Base-by-base conservation (phyloP, 2,888 invertebrate species). In the Protula sp. region DNA sequence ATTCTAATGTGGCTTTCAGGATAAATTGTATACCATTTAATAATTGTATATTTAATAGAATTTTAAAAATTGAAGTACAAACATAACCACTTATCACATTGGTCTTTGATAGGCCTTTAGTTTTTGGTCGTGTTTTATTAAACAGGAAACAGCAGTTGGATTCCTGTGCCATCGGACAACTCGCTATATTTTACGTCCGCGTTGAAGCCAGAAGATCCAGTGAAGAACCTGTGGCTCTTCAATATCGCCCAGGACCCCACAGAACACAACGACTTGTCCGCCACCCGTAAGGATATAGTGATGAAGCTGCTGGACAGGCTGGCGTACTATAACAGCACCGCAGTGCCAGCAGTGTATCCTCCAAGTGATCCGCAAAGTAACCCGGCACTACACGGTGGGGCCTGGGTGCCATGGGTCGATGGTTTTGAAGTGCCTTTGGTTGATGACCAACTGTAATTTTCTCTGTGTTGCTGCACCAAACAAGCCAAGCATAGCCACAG, bases 211-310 rank as follows among this genome's bases (percentile, higher is more conserved):
- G 59, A 53, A 45, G 28, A 31, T 5, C 1, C 22, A 14, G 28
- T 28, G 14, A 66, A 78, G 61, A 78, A 78, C 60, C 47, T 77
- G 1, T 79, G 78, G 77, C 67, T 79, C 53, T 79, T 79, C 57
- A 72, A 79, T 64, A 72, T 79, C 2, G 59, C 60, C 3, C 60
- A 64, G 2, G 79, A 79, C 56, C 78, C 79, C 2, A 64, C 66
- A 31, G 79, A 79, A 61, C 55, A 62, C 2, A 45, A 66, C 30
- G 78, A 79, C 59, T 54, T 78, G 27, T 75, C 75, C 0, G 54
- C 38, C 9, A 14, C 38, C 19, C 38, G 38, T 38, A 5, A 50
- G 19, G 67, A 70, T 27, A 45, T 70, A 19, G 74, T 77, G 3
- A 52, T 51, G 27, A 26, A 54, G 31, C 64, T 79, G 64, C 66